Base-by-base conservation (phyloP, 2,797 vertebrate genomes). In the Pyrocephalus nanus region DNA sequence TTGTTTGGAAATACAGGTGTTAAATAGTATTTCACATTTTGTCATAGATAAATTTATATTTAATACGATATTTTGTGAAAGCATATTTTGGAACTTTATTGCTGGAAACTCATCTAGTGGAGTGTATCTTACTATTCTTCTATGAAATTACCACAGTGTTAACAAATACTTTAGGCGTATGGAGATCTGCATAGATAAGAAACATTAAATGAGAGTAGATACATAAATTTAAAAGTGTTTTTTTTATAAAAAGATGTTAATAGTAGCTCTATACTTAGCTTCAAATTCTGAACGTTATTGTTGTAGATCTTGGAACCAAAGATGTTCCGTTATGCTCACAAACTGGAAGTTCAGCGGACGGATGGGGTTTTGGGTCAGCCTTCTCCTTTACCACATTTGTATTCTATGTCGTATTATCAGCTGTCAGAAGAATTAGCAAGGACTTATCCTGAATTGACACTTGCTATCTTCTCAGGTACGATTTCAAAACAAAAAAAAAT, bases 271-370 rank as follows among this genome's bases (percentile, higher is more conserved):
- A 4, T 85, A 54, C 23, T 50, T 91, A 26, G 5, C 80, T 86
- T 93, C 62, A 72, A 23, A 58, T 82, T 84, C 50, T 94, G n/a
- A 58, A 48, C 76, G 45, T 42, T 45, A 12, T 74, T 93, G 20
- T 92, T 94, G 16, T 51, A 99, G 99, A 99, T 99, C 95, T 97
- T 99, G 98, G 99, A 99, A 97, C 99, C 99, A 80, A 99, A 99
- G 98, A 98, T 99, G 97, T 99, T 99, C 97, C 99, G 99, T 97
- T 99, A 99, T 5, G 99, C 99, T 95, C 99, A 99, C 97, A 99
- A 99, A 96, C 86, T 99, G 98, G 99, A 99, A 97, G 99, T 99
- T 97, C 99, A 99, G 97, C 98, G 99, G 94, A 97, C 97, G 7
- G 99, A 99, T 64, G 99, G 99, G 7, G 98, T 99, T 79, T 97